Percentiles rank a stretch among this genome's conserved stretches.
Conservation (phyloP, 2,797 vertebrate species). For the Labeo calbasu region DNA sequence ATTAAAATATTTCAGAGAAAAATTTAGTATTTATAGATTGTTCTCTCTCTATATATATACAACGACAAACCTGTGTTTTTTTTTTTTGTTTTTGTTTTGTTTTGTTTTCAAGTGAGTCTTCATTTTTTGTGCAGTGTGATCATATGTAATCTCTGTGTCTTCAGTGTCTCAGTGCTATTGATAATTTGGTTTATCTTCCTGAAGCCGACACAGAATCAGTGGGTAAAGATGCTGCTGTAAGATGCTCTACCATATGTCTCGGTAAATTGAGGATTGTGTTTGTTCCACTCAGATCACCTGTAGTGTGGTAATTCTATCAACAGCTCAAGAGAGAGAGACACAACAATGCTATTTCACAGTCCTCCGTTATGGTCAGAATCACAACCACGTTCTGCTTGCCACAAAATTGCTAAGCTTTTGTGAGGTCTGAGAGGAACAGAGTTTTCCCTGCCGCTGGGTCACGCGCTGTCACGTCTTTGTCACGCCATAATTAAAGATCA, state of each 20-base stretch:
- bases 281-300: conserved; percentile 34
- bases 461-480: conserved; percentile 39
- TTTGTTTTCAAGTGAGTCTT: too few species aligned
- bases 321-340: conserved; percentile 47
- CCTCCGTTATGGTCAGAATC: conserved; percentile 43
- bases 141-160: background rate
- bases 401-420: conserved; percentile 48
- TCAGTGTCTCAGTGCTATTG: background rate
- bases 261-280: conserved; percentile 41
- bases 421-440: conserved; percentile 34
- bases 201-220: background rate
- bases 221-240: background rate
- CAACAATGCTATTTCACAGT: conserved; percentile 51
- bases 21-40: too few species aligned
- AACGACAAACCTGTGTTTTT: too few species aligned
- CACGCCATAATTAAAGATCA: conserved; percentile 46
- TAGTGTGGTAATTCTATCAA: conserved; percentile 57
- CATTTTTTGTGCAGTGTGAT: background rate
- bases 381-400: conserved; percentile 20
- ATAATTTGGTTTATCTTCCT: conserved; percentile 12
- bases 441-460: conserved; percentile 39
- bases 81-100: too few species aligned
- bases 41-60: too few species aligned
- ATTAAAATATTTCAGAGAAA: too few species aligned
- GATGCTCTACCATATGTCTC: conserved; percentile 5